These are phyloP conservation scores for Apamea crenata DNA, from an alignment of 2,888 invertebrate species.

Conservation along the genomic window DNA sequence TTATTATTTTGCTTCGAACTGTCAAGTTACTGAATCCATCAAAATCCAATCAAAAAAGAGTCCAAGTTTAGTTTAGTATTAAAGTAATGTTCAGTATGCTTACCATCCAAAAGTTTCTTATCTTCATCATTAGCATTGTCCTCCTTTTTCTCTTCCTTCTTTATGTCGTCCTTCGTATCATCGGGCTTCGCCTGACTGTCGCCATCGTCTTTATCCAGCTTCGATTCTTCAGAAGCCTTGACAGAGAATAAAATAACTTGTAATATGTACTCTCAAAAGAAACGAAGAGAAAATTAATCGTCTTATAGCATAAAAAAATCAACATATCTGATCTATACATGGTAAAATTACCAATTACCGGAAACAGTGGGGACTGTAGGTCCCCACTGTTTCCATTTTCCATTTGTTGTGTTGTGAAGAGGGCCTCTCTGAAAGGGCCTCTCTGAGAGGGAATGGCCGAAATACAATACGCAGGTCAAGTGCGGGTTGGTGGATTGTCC, in stretches of 20 bases:
- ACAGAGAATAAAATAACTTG: constrained; percentile 30
- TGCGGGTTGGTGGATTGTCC: not conserved
- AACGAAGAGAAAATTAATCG: not conserved
- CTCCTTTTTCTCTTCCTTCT: constrained; percentile 85
- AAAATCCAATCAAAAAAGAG: no score
- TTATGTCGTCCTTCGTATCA: constrained; percentile 90
- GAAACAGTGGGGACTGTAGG: no score
- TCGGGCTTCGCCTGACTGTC: constrained; percentile 85
- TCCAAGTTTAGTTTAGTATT: not conserved
- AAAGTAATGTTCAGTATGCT: constrained; percentile 27
- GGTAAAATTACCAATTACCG: no score
- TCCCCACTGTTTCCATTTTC: not conserved
- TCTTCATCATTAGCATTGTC: constrained; percentile 90
- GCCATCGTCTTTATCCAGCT: constrained; percentile 81
- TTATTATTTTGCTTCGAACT: not conserved
- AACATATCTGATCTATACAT: not conserved
- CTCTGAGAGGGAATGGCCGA: not conserved
- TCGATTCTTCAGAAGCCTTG: constrained; percentile 82
- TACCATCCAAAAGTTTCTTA: constrained; percentile 94
- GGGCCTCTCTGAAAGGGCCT: not conserved
- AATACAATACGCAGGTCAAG: not conserved
- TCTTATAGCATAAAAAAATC: not conserved
- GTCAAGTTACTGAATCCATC: not conserved
- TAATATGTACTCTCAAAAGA: not conserved
- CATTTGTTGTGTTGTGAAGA: no score